Percentiles rank a stretch among this genome's conserved stretches.
phyloP scores from a whole-genome alignment of 1,140 invertebrate genomes.

The Eumeta japonica region DNA sequence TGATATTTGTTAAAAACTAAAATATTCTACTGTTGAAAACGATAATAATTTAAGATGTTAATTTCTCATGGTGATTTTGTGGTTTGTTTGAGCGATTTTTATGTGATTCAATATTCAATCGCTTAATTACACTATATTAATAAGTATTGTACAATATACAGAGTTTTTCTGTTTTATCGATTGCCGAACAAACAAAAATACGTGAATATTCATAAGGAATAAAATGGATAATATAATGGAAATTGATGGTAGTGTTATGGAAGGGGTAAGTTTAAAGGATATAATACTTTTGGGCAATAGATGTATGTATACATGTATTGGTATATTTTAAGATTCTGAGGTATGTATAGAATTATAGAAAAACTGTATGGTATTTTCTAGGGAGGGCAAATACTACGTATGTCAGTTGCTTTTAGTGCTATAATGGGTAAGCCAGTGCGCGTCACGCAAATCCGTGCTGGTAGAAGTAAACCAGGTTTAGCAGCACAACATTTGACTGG shows the following conservation, averaged over 20 bases:
- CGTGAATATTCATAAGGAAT: neutral
- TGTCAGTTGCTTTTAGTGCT: slow-evolving; percentile 75
- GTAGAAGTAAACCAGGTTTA: slow-evolving; percentile 77
- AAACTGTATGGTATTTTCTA: too few relatives aligned
- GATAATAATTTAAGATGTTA: too few relatives aligned
- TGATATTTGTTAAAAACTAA: too few relatives aligned
- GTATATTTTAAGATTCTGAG: too few relatives aligned
- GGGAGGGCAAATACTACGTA: slow-evolving; percentile 87
- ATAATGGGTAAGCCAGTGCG: slow-evolving; percentile 70
- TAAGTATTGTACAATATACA: neutral
- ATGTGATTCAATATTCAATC: too few relatives aligned
- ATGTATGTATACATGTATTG: too few relatives aligned
- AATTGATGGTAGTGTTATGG: slow-evolving; percentile 66
- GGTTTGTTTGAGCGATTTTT: too few relatives aligned
- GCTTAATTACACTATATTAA: too few relatives aligned
- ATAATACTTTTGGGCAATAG: too few relatives aligned
- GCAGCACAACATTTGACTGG: slow-evolving; percentile 85
- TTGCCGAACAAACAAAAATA: neutral
- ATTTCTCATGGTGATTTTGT: too few relatives aligned
- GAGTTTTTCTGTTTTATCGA: neutral
- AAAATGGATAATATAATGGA: slow-evolving; percentile 39
- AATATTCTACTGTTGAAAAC: too few relatives aligned
- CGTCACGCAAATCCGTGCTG: slow-evolving; percentile 78
- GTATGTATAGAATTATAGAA: too few relatives aligned
- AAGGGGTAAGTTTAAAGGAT: slow-evolving; percentile 58